A percentile compares a stretch with the other conserved stretches of the same genome.
These are phyloP conservation scores for Spea hammondii DNA, from an alignment of 2,797 vertebrate species.

Conservation along the genomic window DNA sequence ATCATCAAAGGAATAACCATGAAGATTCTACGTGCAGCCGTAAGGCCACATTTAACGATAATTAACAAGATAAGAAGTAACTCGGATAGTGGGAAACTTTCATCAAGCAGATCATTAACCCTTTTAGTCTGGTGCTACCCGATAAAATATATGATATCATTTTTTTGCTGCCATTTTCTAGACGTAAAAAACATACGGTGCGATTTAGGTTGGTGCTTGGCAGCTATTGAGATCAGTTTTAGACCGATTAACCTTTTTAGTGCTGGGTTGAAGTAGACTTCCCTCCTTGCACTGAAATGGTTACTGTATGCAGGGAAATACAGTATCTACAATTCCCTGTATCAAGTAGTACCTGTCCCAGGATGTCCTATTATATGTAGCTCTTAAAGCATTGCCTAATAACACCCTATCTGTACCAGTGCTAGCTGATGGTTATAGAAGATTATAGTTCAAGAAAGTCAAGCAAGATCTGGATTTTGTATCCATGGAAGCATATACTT, in stretches of 20 bases:
- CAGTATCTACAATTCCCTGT: not conserved
- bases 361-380: not conserved
- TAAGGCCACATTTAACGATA: not conserved
- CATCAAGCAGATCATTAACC: not conserved
- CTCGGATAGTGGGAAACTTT: constrained; percentile 37
- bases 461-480: not conserved
- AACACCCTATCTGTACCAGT: too few relatives aligned
- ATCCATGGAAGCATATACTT: not conserved
- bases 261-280: not conserved
- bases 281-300: not conserved
- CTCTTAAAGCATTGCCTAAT: too few relatives aligned
- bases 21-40: too few relatives aligned
- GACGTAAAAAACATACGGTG: too few relatives aligned
- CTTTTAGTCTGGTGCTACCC: not conserved
- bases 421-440: not conserved
- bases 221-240: too few relatives aligned
- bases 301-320: not conserved
- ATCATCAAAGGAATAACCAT: not conserved
- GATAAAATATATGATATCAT: not conserved
- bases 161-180: too few relatives aligned
- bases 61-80: constrained; percentile 3
- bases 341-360: not conserved
- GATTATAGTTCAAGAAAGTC: not conserved
- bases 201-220: too few relatives aligned
- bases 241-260: not conserved